phyloP scores from a whole-genome alignment of 2,113 vertebrate species.

The Leucosticte australis region DNA sequence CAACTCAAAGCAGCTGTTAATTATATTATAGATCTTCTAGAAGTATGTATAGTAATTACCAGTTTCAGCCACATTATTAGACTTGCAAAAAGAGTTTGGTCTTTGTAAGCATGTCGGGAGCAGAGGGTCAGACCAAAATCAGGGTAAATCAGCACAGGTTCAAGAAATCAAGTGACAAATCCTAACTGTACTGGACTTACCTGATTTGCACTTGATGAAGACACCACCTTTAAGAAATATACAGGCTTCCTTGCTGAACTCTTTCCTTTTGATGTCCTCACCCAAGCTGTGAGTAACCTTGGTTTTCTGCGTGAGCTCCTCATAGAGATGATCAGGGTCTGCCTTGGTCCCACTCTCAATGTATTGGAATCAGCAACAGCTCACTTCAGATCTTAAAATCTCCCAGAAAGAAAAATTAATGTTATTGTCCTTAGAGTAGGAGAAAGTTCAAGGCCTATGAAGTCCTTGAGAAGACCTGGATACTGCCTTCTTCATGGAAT shows the following conservation, averaged over 20 bases:
- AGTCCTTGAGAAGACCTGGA: not conserved
- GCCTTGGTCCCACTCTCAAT: not conserved
- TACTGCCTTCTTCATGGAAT: not conserved
- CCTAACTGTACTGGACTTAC: not conserved
- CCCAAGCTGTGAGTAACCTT: accelerated
- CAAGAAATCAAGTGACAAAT: not conserved
- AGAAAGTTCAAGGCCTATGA: not conserved
- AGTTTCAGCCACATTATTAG: conserved; percentile 63
- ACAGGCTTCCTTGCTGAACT: not conserved
- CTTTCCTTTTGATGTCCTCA: not conserved
- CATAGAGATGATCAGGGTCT: not conserved
- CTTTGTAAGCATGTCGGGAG: not conserved
- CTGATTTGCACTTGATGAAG: not conserved
- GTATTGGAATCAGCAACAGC: not conserved
- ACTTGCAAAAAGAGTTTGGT: conserved; percentile 57
- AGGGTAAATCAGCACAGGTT: not conserved
- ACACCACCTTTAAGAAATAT: not conserved
- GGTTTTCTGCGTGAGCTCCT: not conserved
- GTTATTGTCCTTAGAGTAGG: not conserved
- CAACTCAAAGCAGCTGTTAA: conserved; percentile 65
- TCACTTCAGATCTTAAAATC: not conserved
- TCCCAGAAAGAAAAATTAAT: not conserved
- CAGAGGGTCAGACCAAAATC: not conserved
- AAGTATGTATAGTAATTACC: conserved; percentile 41
- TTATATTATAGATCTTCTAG: conserved; percentile 70